Evolutionary conservation across 2,113 vertebrate genomes (phyloP).

Genomic region (Ammodytes marinus): DNA sequence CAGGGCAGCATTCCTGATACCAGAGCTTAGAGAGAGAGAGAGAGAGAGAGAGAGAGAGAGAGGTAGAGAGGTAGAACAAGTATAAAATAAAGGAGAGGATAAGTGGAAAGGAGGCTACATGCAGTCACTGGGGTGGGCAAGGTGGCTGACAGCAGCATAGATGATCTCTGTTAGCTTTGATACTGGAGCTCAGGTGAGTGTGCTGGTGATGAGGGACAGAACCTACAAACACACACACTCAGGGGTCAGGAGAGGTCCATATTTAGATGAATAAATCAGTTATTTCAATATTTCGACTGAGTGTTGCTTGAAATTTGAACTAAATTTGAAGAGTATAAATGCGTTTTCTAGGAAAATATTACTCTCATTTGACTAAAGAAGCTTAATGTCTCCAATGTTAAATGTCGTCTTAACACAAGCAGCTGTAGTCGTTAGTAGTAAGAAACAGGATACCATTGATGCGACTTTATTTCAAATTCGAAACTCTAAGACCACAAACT

Average conservation of each 20-base stretch:
- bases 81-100: conserved; percentile 4
- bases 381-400: background rate
- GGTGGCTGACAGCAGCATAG: conserved; percentile 22
- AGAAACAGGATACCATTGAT: no score
- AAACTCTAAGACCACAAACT: background rate
- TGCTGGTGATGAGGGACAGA: conserved; percentile 19
- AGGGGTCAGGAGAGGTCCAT: no score
- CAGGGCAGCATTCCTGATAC: conserved; percentile 15
- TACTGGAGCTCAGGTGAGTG: conserved; percentile 28
- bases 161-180: conserved; percentile 46
- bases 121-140: conserved; percentile 14
- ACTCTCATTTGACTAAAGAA: background rate
- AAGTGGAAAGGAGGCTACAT: conserved; percentile 13
- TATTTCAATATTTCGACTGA: background rate
- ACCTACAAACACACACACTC: background rate
- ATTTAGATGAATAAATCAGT: background rate
- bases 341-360: no score
- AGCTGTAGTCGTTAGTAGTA: background rate
- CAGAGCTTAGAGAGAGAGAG: conserved; percentile 16
- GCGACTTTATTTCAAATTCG: no score
- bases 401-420: background rate
- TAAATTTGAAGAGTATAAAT: background rate
- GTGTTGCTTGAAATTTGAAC: background rate
- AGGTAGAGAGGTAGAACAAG: background rate
- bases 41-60: background rate